Evolutionary conservation across 2,797 vertebrate species (phyloP), one percentile per base, ranked within the genome.

Genomic region (Leptatherina wallacei): DNA sequence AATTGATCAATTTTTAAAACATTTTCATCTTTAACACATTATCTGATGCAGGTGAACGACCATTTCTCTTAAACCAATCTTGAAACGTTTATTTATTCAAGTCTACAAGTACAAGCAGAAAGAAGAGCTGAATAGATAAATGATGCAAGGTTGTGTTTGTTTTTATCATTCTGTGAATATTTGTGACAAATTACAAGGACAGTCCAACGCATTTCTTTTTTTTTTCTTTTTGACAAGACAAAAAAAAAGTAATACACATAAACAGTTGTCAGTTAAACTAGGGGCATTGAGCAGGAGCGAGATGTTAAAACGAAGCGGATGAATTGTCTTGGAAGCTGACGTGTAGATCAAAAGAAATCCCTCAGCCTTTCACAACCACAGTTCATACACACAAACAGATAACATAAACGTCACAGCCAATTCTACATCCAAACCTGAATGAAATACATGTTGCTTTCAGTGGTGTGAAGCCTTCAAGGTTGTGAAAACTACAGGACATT

Each of bases 331-430:
- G 6, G 36, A 59, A 67, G 65, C 18, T 36, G 61, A 74, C 66
- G 59, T 65, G 58, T 11, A 62, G 54, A 67, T 86, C 69, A 85
- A 88, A 89, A 70, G 73, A 89, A 87, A 82, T 77, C 61, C 85
- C 72, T 80, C 61, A 87, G 55, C 54, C 79, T 75, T 86, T 88
- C 80, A 83, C 64, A 65, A 77, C 30, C 63, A 59, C 47, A 66
- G 38, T 71, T 63, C 66, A 73, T 68, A 58, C 20, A 55, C 49
- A 84, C 74, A 85, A 75, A 85, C 69, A 77, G 30, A 73, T 51
- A 60, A 52, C 11, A 59, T 67, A 65, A 75, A 82, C 78, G 72
- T 77, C 71, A 85, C 3, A n/a, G 24, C 52, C 55, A 78, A 81
- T 76, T 75, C 38, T 44, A 77, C 5, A 65, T 82, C 51, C 61